Base-by-base conservation (phyloP, 1,140 invertebrate species). In the Nephila pilipes region DNA sequence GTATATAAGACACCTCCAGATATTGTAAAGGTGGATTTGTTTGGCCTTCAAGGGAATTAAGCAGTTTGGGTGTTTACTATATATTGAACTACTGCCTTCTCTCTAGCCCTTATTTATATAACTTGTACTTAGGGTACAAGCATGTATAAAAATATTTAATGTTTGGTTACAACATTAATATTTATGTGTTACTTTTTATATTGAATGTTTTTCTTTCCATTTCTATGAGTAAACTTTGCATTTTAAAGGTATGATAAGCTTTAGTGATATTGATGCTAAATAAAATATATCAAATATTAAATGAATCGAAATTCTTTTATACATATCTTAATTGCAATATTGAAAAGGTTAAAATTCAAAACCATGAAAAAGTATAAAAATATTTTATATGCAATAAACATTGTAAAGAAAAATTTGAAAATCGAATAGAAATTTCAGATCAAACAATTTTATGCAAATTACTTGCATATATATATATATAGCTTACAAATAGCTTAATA, bases 1-100 rank as follows among this genome's bases (percentile, higher is more conserved):
- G 81, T 83, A 83, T 10, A 83, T 83, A 83, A 5, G 46, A 54
- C 54, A 46, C 20, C 46, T n/a, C 29, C n/a, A n/a, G 55, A 55
- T 22, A 83, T 83, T n/a, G 38, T 55, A 32, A 75, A 25, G 81
- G 81, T 83, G 81, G 81, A 55, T n/a, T 55, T 83, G 46, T 83
- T 54, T n/a, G 14, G 69, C 69, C 32, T 55, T 83, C n/a, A 29
- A 55, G 81, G 81, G 81, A 32, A 83, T 57, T n/a, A 83, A 55
- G 22, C 54, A 83, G 46, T 83, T 54, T 29, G 81, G 81, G 81
- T 55, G 32, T 75, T 32, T 14, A 55, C 2, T 18, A 20, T 32
- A 29, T 57, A 32, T 25, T 83, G 29, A 83, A 55, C 20, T 55
- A 29, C 18, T 79, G 12, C 14, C 69, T 25, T 25, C 25, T 20